phyloP scores from a whole-genome alignment of 2,888 invertebrate species.

The Anarsia innoxiella region DNA sequence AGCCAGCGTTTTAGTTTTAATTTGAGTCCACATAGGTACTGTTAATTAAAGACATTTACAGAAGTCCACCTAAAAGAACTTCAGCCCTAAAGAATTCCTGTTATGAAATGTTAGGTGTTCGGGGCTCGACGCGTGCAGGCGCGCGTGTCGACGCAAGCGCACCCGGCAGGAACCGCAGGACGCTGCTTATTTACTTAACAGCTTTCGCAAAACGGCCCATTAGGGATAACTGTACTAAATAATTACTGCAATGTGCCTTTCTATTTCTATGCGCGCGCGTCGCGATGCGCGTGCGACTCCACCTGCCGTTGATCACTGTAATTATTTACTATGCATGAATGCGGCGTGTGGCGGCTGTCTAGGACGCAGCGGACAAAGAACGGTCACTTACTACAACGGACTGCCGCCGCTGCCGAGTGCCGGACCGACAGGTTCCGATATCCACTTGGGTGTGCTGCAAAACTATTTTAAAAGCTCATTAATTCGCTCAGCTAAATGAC shows the following conservation, averaged over 20 bases:
- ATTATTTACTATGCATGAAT: constrained; percentile 75
- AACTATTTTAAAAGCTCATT: constrained; percentile 58
- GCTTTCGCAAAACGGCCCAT: constrained; percentile 73
- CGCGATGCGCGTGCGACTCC: constrained; percentile 56
- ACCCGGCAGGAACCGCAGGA: constrained; percentile 62
- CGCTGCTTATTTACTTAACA: constrained; percentile 71
- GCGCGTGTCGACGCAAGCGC: constrained; percentile 30
- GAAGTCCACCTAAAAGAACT: too few relatives aligned
- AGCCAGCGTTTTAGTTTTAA: too few relatives aligned
- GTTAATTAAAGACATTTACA: too few relatives aligned
- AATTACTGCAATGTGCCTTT: constrained; percentile 75
- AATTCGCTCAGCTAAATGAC: constrained; percentile 47
- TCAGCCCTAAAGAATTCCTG: constrained; percentile 42
- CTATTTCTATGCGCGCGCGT: constrained; percentile 65
- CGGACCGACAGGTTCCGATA: constrained; percentile 63
- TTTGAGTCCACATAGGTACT: too few relatives aligned
- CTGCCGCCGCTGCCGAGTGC: too few relatives aligned
- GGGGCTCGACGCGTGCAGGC: constrained; percentile 18
- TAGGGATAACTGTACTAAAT: constrained; percentile 74
- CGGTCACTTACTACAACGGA: constrained; percentile 51
- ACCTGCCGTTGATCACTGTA: constrained; percentile 72
- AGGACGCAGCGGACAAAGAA: constrained; percentile 69
- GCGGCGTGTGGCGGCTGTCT: constrained; percentile 59
- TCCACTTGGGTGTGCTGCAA: constrained; percentile 59
- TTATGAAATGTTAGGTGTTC: constrained; percentile 36